A percentile compares a stretch with the other conserved stretches of the same genome.
These are phyloP conservation scores for Sebastes vulpes DNA, from an alignment of 2,797 vertebrate genomes.

Conservation along the genomic window DNA sequence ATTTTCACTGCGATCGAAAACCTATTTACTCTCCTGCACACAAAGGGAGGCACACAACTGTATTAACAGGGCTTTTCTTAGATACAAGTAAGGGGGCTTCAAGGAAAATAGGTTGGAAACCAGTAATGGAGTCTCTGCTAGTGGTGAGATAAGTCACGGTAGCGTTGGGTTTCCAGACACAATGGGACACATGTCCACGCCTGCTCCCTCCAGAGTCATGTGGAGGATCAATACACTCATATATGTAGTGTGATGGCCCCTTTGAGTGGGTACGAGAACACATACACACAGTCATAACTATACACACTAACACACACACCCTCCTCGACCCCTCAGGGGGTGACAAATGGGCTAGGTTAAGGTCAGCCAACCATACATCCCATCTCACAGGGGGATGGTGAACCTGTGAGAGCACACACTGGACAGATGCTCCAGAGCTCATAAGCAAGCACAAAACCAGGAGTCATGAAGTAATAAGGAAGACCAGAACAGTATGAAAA, in stretches of 20 bases:
- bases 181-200: constrained; percentile 26
- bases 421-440: constrained; percentile 41
- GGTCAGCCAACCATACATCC: constrained; percentile 43
- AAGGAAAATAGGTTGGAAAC: no score
- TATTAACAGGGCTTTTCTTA: no score
- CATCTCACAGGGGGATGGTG: constrained; percentile 27
- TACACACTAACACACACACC: neutral
- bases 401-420: constrained; percentile 26
- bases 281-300: neutral
- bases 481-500: neutral
- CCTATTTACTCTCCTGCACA: no score
- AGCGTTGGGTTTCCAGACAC: constrained; percentile 11
- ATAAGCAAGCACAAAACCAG: constrained; percentile 9
- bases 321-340: neutral
- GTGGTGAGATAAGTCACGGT: neutral
- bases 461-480: constrained; percentile 15
- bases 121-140: neutral
- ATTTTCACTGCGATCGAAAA: no score
- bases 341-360: constrained; percentile 43
- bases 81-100: no score
- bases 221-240: constrained; percentile 39
- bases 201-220: constrained; percentile 17
- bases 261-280: neutral
- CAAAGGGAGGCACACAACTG: no score
- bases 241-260: neutral